Base-by-base conservation (phyloP, 2,797 vertebrate genomes). In the Aselliscus stoliczkanus region DNA sequence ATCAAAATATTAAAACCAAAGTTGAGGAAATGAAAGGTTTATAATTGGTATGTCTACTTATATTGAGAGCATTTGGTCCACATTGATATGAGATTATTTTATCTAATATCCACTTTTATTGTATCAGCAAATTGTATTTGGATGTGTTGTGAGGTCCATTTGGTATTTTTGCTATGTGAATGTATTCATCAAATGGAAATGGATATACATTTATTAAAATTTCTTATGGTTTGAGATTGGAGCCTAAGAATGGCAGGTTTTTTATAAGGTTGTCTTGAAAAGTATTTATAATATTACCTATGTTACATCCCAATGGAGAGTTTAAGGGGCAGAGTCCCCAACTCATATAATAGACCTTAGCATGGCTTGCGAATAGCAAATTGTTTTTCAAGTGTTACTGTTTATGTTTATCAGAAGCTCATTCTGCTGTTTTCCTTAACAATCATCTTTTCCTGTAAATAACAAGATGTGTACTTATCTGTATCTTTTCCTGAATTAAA, bases 251-350 rank as follows among this genome's bases (percentile, higher is more conserved):
- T 85, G 83, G 21, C 39, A 90, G 77, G 54, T 29, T 89, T 95
- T 83, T 77, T 50, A 15, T 94, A 81, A 29, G 2, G 27, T 65
- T 37, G 6, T 95, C 90, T 95, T 10, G 84, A 94, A 93, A 96
- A 73, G 80, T 97, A 86, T 97, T 97, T 96, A 82, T 70, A 95
- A 34, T 88, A 67, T 96, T 80, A 56, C 85, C 88, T 96, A 3
- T 65, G 95, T 39, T 47, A 58, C 29, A 50, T 58, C 42, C 29
- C 88, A 64, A 4, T 2, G 58, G 92, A 94, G 39, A 76, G 1
- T 89, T 12, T 69, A 73, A 73, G 17, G 70, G 85, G 7, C 92
- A 94, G 62, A 37, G 31, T 7, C 62, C 94, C 21, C 7, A 93
- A 64, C 34, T 96, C 39, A 56, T 82, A 90, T 54, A 89, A 94